phyloP scores from a whole-genome alignment of 2,888 invertebrate species.

The Tenthredo mesomela region DNA sequence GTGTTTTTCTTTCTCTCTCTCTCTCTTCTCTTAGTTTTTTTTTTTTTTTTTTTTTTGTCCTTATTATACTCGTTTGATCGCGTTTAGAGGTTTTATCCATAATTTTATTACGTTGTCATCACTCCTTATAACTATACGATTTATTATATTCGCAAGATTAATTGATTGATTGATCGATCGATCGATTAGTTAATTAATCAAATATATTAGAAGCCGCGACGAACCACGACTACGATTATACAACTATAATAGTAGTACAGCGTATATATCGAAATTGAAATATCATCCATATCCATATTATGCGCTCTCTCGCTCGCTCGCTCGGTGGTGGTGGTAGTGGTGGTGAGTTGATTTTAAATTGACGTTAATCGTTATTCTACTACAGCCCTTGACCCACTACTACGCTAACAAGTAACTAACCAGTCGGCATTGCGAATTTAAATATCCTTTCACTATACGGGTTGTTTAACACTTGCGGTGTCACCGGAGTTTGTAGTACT shows the following conservation, averaged over 20 bases:
- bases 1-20: neutral
- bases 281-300: too few relatives aligned
- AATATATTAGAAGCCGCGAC: neutral
- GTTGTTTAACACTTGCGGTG: slow-evolving; percentile 15
- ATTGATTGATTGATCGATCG: neutral
- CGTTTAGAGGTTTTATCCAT: neutral
- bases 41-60: neutral
- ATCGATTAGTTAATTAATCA: neutral
- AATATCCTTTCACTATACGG: slow-evolving; percentile 40
- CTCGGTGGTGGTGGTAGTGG: too few relatives aligned
- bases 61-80: neutral
- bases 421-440: slow-evolving; percentile 10
- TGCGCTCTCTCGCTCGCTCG: too few relatives aligned
- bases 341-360: slow-evolving; percentile 21
- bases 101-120: too few relatives aligned
- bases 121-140: neutral
- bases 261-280: neutral
- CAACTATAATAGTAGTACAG: too few relatives aligned
- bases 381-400: slow-evolving; percentile 37
- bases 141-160: neutral
- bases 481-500: neutral
- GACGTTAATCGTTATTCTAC: slow-evolving; percentile 39
- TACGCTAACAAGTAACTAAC: neutral
- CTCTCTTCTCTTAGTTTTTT: neutral
- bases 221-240: neutral